Percentiles rank a stretch among this genome's conserved stretches.
Conservation (phyloP, 2,113 vertebrate genomes). For the Ammodytes dubius region DNA sequence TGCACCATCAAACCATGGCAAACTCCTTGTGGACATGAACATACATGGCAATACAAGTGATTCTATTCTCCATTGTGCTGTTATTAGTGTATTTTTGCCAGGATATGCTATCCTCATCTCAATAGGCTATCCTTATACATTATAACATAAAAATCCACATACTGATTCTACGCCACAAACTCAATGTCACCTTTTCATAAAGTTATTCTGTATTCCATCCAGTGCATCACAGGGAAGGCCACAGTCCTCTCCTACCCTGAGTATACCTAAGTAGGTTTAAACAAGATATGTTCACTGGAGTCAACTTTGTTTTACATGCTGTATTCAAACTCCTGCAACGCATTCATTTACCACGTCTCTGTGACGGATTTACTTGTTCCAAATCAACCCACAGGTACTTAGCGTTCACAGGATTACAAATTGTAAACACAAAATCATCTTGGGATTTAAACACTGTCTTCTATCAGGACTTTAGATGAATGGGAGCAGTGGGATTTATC, state of each 20-base stretch:
- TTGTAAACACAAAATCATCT: conserved; percentile 59
- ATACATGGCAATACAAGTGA: too few species aligned
- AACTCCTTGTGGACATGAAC: too few species aligned
- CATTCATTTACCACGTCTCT: conserved; percentile 5
- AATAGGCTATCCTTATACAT: background rate
- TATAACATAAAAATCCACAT: background rate
- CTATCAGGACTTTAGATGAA: conserved; percentile 45
- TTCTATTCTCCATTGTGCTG: background rate
- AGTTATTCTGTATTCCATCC: background rate
- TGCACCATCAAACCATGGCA: too few species aligned
- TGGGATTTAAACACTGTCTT: conserved; percentile 36
- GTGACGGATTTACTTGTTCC: conserved; percentile 41
- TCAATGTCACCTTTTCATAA: background rate
- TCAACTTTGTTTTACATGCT: background rate
- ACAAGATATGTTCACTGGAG: background rate
- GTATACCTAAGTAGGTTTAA: background rate
- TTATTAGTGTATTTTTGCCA: background rate
- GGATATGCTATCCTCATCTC: background rate
- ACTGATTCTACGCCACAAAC: background rate
- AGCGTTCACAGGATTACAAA: conserved; percentile 60
- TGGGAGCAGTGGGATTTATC: conserved; percentile 39
- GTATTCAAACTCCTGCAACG: background rate
- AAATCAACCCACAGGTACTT: conserved; percentile 48
- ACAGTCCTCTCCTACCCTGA: background rate
- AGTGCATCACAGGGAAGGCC: background rate